Evolutionary conservation across 2,113 vertebrate genomes (phyloP).

Genomic region (Osmerus eperlanus): DNA sequence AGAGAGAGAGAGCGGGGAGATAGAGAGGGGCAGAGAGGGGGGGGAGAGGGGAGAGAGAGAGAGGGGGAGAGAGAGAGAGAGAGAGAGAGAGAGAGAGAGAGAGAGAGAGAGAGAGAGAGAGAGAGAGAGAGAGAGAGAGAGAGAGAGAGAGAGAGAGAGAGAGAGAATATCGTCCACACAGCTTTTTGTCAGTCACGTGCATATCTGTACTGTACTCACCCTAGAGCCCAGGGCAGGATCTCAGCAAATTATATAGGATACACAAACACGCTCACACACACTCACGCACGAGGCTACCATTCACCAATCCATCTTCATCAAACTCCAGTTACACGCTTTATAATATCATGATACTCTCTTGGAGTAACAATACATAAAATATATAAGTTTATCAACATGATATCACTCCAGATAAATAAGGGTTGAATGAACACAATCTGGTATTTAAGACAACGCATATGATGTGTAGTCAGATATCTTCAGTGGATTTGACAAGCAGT

Average conservation of each 20-base stretch:
- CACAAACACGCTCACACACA: too few species aligned
- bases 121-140: not conserved
- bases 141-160: not conserved
- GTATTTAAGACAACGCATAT: too few species aligned
- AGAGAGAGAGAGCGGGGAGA: not conserved
- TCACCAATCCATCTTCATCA: too few species aligned
- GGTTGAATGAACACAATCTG: too few species aligned
- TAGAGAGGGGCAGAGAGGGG: not conserved
- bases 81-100: too few species aligned
- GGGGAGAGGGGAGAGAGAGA: not conserved
- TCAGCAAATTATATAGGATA: not conserved
- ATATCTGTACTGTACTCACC: conserved; percentile 26
- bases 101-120: not conserved
- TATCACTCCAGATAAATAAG: too few species aligned
- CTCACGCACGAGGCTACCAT: too few species aligned
- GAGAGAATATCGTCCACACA: not conserved
- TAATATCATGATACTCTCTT: too few species aligned
- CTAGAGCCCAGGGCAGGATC: conserved; percentile 6
- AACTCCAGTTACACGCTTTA: too few species aligned
- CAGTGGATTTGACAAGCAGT: not conserved
- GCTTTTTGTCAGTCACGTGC: not conserved
- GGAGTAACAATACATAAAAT: too few species aligned
- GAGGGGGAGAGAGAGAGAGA: too few species aligned
- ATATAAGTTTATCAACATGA: too few species aligned
- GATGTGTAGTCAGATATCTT: not conserved